These are phyloP conservation scores for Dusona sp. DNA, from an alignment of 2,888 invertebrate genomes.

Conservation along the genomic window DNA sequence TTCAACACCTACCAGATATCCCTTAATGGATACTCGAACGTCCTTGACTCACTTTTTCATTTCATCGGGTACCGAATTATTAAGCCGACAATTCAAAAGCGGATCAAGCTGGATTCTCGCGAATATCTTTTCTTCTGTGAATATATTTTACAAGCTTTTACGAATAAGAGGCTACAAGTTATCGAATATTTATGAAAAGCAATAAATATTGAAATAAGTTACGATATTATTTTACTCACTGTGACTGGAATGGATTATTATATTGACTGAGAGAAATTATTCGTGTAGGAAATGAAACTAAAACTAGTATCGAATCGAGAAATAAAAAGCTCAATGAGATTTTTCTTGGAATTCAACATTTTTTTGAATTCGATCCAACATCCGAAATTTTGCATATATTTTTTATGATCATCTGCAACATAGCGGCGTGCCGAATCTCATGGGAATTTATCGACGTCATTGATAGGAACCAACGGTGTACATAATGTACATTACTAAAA, in stretches of 20 bases:
- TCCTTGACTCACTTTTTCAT: constrained; percentile 58
- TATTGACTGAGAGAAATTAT: not conserved
- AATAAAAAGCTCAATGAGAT: not conserved
- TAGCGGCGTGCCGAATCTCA: not conserved
- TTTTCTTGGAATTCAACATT: not conserved
- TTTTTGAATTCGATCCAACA: not conserved
- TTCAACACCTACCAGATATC: constrained; percentile 47
- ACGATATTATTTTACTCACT: not conserved
- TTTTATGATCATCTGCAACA: not conserved
- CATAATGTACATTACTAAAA: not conserved
- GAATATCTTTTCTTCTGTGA: constrained; percentile 1
- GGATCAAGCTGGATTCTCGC: not conserved
- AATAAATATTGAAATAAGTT: not conserved
- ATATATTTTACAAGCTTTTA: not conserved
- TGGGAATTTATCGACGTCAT: not conserved
- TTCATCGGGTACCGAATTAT: constrained; percentile 26
- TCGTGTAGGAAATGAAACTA: not conserved
- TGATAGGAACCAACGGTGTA: not conserved
- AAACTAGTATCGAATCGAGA: not conserved
- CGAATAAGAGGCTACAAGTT: not conserved
- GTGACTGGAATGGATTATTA: not conserved
- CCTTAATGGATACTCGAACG: constrained; percentile 44
- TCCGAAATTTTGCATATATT: not conserved
- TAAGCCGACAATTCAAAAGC: constrained; percentile 1
- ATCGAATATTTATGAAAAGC: constrained; percentile 21